Base-by-base conservation (phyloP, 2,113 vertebrate genomes). In the Dipodomys spectabilis region DNA sequence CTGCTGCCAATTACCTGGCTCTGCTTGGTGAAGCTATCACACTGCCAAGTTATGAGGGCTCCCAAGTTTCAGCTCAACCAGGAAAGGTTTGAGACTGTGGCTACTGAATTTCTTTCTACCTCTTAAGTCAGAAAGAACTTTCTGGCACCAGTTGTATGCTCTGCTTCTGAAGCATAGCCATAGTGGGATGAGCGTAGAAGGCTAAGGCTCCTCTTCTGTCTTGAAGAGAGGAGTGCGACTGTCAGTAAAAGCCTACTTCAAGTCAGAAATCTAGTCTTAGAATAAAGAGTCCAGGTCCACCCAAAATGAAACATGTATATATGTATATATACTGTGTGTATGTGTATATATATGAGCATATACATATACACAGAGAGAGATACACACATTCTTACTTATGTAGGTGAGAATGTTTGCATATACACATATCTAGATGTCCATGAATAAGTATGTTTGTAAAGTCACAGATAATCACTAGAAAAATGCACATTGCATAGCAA, bases 1-100 rank as follows among this genome's bases (percentile, higher is more conserved):
- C 57, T n/a, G 81, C 77, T 97, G 97, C 97, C 96, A 97, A 27
- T 91, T 95, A 49, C 79, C 86, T 80, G 78, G 75, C 92, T 95
- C 65, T 0, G 0, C 53, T 64, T 49, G 73, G 77, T 22, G 0
- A 44, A 1, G n/a, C 62, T 78, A 75, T 84, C 20, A 5, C 1
- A 0, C 62, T 80, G 83, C 81, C 0, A 7, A 75, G 28, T 1
- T 4, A 28, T 7, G 18, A 6, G 62, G 57, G 11, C 16, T 84
- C 73, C 20, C 1, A 69, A 74, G 45, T 83, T 68, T 20, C 32
- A 45, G 64, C 81, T 79, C 65, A 77, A 77, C 79, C 44, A 0
- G 0, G 32, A 30, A 30, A 32, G 64, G 7, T 35, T 39, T 45
- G 78, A 22, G 62, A 85, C n/a, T 5, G 53, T 39, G 78, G 25